Base-by-base conservation (phyloP, 23 tunicate genomes). In the Clavelina lepadiformis region DNA sequence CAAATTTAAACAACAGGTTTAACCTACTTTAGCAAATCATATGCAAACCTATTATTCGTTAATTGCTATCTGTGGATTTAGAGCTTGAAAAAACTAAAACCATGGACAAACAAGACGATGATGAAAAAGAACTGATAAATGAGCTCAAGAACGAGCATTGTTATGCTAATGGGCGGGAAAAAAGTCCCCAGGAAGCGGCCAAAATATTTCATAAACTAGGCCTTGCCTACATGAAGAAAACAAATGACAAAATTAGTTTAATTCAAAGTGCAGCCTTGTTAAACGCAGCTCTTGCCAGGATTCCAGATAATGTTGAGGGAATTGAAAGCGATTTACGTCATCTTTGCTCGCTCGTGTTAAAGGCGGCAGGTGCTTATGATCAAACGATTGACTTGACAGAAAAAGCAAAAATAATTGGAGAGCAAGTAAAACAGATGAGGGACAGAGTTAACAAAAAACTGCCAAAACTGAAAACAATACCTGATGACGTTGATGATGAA, bases 221-320 rank as follows among this genome's bases (percentile, higher is more conserved):
- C 1, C 41, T 63, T 25, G 35, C 68, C 35, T 83, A 75, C 63
- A 41, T 51, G 31, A 37, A 61, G n/a, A 50, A 54, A 38, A 36
- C 33, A 13, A 61, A 67, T 5, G 69, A 83, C 26, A 83, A 83
- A 52, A 38, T 83, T 0, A 37, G 73, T 68, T 29, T 75, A 29
- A 67, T 75, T 2, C 77, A 62, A 22, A 21, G 75, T 53, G 75
- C 82, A n/a, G 92, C 75, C 2, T 79, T 83, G 35, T 30, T 83
- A n/a, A 75, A 75, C 20, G 82, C 77, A 18, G 82, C 77, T 1
- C 56, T 76, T 27, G 47, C 54, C 4, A 35, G 82, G 44, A n/a
- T 65, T 5, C 82, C 82, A 1, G 73, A 76, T 3, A 66, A 76
- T 47, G 73, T 59, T 0, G 34, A 28, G 41, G 82, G 37, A 13